These are phyloP conservation scores for Thalassarche chlororhynchos DNA, from an alignment of 2,113 vertebrate genomes.

Conservation along the genomic window DNA sequence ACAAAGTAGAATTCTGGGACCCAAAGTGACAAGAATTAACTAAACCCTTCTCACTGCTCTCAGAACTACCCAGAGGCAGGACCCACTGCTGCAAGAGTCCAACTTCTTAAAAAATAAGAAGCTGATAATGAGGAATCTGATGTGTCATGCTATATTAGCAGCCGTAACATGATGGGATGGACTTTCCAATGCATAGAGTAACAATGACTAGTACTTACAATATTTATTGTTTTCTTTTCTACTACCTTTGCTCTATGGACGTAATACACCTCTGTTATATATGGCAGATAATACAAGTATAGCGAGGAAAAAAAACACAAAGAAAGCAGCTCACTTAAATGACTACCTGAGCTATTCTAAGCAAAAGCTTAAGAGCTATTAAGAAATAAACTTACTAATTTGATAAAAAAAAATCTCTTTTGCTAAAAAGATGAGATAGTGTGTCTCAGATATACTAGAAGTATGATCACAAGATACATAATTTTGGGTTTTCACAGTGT, in stretches of 20 bases:
- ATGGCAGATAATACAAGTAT: background rate
- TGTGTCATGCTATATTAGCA: background rate
- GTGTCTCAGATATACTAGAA: background rate
- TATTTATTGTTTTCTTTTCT: background rate
- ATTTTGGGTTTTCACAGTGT: background rate
- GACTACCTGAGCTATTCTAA: background rate
- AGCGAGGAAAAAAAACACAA: background rate
- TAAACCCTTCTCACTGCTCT: background rate
- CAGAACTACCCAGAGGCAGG: background rate
- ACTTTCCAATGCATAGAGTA: background rate
- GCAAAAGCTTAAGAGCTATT: background rate
- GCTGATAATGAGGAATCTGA: background rate
- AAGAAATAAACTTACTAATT: background rate
- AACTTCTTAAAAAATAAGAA: background rate
- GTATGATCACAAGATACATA: background rate
- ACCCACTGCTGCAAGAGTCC: background rate
- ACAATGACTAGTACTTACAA: background rate
- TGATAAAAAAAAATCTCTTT: background rate
- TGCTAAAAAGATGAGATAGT: background rate
- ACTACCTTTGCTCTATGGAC: background rate
- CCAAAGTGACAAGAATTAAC: background rate
- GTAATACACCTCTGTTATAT: background rate
- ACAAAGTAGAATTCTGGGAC: background rate
- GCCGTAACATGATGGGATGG: background rate
- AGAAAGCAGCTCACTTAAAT: background rate